phyloP scores from a whole-genome alignment of 2,797 vertebrate species.

The Pogoniulus pusillus region DNA sequence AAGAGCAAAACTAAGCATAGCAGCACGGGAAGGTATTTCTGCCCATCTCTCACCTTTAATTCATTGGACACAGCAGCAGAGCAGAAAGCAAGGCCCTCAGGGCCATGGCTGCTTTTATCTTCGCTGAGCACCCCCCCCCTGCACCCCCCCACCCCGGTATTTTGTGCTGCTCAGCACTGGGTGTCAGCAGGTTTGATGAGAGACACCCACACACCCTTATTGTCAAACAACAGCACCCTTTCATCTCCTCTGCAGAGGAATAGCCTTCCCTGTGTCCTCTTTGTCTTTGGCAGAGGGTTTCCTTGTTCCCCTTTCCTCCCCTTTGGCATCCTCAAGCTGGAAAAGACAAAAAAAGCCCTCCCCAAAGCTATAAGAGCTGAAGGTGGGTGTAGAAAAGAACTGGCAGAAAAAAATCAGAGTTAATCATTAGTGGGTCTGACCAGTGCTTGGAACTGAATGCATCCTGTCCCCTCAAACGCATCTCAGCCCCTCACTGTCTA shows the following conservation, averaged over 20 bases:
- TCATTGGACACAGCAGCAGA: not conserved
- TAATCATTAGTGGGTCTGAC: not conserved
- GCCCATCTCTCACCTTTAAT: not conserved
- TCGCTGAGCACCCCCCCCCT: not conserved
- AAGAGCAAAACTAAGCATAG: not conserved
- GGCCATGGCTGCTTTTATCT: not conserved
- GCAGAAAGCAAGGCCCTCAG: not conserved
- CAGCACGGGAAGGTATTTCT: not conserved
- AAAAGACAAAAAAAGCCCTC: not conserved
- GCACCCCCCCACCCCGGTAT: fast-evolving
- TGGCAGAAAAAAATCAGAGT: not conserved
- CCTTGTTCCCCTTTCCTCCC: not conserved
- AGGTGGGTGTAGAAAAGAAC: not conserved
- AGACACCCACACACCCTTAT: conserved; percentile 51
- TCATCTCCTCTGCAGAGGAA: conserved; percentile 55
- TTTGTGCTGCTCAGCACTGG: conserved; percentile 53
- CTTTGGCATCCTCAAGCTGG: not conserved
- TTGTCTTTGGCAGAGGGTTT: conserved; percentile 14
- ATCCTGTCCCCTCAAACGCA: fast-evolving
- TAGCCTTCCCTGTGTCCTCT: not conserved
- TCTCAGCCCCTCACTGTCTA: fast-evolving
- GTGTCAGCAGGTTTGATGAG: conserved; percentile 7
- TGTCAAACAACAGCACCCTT: conserved; percentile 32
- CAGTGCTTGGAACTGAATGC: fast-evolving
- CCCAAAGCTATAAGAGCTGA: not conserved